Base-by-base conservation (phyloP, 2,888 invertebrate genomes). In the Melinopterus prodromus region DNA sequence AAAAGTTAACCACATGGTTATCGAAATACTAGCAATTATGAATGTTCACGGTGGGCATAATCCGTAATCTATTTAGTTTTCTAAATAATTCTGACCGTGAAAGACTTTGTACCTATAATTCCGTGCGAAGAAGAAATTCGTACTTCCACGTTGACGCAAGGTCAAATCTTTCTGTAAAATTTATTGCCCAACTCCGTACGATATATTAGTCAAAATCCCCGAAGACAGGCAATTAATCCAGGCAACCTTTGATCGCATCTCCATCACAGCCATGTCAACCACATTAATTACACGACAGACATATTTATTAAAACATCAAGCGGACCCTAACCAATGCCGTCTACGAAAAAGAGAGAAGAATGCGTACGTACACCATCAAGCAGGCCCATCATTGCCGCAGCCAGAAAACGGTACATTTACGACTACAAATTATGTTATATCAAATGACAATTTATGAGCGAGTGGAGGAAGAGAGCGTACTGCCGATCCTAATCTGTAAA, bases 401-500 rank as follows among this genome's bases (percentile, higher is more conserved):
- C 53, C 2, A 53, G 53, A 53, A 53, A 53, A 53, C 53, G 53
- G 7, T 3, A 53, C 53, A 53, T 53, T 53, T 53, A 53, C 53
- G 53, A 53, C 53, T 53, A 53, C 53, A 53, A 53, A 53, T 53
- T 53, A 53, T 71, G 78, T 71, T 71, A 72, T 78, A 78, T 78
- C 78, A 72, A 78, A 53, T 78, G 69, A 78, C 78, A 72, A 38
- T 72, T 72, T 72, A 72, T 71, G 53, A 69, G 78, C 71, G 75
- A 35, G 74, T 71, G 77, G 75, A 75, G 79, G 77, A 79, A 79
- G 79, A 75, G 76, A 81, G 77, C 26, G 26, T 26, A 26, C 26
- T 26, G 26, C 37, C 79, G 77, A 70, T 70, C 76, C 6, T 7
- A 74, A 74, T 36, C 35, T 9, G n/a, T 74, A 74, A 35, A 35